phyloP scores from a whole-genome alignment of 2,113 vertebrate genomes.

The Lota lota region DNA sequence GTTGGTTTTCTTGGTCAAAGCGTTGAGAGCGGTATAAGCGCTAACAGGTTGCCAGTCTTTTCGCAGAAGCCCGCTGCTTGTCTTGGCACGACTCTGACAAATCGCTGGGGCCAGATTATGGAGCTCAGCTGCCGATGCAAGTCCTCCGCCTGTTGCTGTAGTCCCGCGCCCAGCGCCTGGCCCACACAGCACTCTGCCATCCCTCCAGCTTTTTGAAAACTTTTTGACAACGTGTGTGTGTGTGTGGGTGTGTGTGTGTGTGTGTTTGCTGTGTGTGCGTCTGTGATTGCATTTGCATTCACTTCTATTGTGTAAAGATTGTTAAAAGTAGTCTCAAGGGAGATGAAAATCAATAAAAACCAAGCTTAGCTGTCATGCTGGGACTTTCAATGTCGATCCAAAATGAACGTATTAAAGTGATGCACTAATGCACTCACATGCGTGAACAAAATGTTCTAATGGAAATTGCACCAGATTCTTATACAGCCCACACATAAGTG shows the following conservation, averaged over 20 bases:
- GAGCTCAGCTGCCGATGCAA: conserved; percentile 16
- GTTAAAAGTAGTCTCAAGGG: conserved; percentile 6
- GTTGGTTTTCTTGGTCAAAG: conserved; percentile 26
- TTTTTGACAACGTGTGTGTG: not conserved
- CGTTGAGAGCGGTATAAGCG: conserved; percentile 12
- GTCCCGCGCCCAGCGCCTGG: conserved; percentile 2
- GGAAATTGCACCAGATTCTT: not conserved
- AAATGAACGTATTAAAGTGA: conserved; percentile 4
- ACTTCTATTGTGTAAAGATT: not conserved
- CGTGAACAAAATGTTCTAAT: conserved; percentile 6
- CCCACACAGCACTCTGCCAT: conserved; percentile 13
- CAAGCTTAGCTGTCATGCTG: conserved; percentile 12
- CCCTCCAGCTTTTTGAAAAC: not conserved
- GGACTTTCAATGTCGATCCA: not conserved
- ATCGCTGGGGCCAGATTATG: conserved; percentile 18
- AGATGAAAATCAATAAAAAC: conserved; percentile 17
- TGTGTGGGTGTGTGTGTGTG: conserved; percentile 1
- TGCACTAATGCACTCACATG: conserved; percentile 11
- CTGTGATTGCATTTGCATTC: not conserved
- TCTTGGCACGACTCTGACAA: conserved; percentile 14
- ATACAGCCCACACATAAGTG: not conserved
- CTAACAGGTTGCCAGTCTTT: conserved; percentile 30
- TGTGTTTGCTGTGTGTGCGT: not conserved
- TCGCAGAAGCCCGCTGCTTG: conserved; percentile 10
- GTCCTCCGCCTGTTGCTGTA: conserved; percentile 18